These are phyloP conservation scores for Cephus spinipes DNA, from an alignment of 2,888 invertebrate genomes.

Conservation along the genomic window DNA sequence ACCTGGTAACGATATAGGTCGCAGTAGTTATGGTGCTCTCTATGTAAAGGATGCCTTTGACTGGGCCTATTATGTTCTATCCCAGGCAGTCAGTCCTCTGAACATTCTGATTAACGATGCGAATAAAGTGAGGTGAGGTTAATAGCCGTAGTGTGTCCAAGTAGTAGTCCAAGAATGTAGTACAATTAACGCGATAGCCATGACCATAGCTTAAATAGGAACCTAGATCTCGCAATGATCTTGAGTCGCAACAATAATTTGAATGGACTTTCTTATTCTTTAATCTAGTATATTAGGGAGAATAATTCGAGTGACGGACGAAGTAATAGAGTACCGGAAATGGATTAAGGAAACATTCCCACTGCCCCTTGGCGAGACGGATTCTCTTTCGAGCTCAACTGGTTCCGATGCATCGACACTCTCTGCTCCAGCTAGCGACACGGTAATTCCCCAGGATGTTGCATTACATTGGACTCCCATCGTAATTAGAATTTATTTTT, in stretches of 20 bases:
- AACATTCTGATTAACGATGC: slow-evolving; percentile 69
- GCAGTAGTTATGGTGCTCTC: slow-evolving; percentile 95
- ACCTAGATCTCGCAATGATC: neutral
- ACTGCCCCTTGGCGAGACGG: slow-evolving; percentile 54
- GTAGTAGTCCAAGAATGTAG: neutral
- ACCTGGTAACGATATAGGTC: slow-evolving; percentile 96
- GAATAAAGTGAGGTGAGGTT: slow-evolving; percentile 64
- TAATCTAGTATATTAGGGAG: slow-evolving; percentile 82
- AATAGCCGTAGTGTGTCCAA: neutral
- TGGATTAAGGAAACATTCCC: slow-evolving; percentile 74
- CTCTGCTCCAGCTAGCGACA: slow-evolving; percentile 64
- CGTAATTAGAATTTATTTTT: slow-evolving; percentile 8
- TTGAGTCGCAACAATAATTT: neutral
- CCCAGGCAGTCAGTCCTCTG: slow-evolving; percentile 77
- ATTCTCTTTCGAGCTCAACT: slow-evolving; percentile 63
- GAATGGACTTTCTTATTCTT: neutral
- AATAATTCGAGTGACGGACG: slow-evolving; percentile 92
- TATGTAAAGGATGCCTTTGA: slow-evolving; percentile 94
- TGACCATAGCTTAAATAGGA: neutral
- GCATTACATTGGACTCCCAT: neutral
- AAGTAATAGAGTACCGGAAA: slow-evolving; percentile 81
- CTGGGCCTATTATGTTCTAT: slow-evolving; percentile 90
- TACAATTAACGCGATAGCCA: neutral
- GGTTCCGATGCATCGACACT: slow-evolving; percentile 64
- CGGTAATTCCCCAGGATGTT: slow-evolving; percentile 44